Conservation (phyloP, 2,888 invertebrate species). For the Syritta pipiens region DNA sequence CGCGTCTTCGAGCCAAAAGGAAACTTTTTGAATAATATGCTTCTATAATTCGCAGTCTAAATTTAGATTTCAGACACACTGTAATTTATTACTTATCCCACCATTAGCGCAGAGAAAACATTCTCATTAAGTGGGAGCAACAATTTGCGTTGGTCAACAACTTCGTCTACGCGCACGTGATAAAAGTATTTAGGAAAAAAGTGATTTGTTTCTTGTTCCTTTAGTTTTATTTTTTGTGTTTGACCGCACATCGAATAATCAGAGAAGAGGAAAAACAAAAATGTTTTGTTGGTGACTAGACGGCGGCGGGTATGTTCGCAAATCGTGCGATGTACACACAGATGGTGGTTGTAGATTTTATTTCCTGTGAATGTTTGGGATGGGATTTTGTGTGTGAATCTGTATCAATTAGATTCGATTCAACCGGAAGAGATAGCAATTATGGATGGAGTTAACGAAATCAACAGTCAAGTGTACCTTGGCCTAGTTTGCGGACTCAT, state of each 20-base stretch:
- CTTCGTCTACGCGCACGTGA: background rate
- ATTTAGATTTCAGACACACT: background rate
- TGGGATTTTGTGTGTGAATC: no score
- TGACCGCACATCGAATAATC: background rate
- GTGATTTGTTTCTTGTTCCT: no score
- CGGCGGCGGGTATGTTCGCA: background rate
- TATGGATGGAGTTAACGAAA: no score
- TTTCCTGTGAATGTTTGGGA: no score
- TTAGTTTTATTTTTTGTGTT: background rate
- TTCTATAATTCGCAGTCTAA: background rate
- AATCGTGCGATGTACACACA: background rate
- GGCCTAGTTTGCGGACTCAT: no score
- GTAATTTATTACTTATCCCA: background rate
- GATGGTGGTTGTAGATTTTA: background rate
- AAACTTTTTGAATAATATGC: background rate
- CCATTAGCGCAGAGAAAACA: background rate
- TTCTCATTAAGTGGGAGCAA: background rate
- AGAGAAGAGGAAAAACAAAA: background rate
- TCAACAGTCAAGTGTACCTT: no score
- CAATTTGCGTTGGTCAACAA: background rate
- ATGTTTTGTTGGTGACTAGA: background rate
- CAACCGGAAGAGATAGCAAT: no score
- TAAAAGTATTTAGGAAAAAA: background rate
- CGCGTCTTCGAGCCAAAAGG: background rate
- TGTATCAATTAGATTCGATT: no score